Conservation (phyloP, 2,888 invertebrate species). For the Caenorhabditis panamensis region DNA sequence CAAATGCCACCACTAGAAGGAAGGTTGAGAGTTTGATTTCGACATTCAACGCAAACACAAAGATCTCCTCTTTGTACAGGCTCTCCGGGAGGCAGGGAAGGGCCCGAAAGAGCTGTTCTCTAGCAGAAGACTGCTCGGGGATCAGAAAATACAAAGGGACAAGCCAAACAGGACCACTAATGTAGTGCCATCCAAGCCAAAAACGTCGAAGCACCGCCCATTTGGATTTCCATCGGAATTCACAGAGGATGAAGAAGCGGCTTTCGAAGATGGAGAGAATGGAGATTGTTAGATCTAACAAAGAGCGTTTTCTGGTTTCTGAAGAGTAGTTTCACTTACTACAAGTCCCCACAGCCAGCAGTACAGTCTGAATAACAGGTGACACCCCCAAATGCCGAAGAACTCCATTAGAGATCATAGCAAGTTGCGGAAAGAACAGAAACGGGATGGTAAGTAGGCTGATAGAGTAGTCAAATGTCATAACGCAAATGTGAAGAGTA, state of each 20-base stretch:
- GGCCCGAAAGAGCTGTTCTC: not conserved
- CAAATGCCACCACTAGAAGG: not conserved
- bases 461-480: not conserved
- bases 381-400: no score
- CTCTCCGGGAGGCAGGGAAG: not conserved
- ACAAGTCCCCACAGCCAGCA: no score
- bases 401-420: no score
- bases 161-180: not conserved
- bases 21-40: not conserved
- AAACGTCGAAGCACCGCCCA: not conserved
- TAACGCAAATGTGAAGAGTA: slow-evolving; percentile 14
- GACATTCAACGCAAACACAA: not conserved
- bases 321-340: no score
- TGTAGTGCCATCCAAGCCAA: not conserved
- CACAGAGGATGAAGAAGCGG: not conserved
- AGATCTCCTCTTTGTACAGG: not conserved
- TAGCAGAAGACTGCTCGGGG: not conserved
- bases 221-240: not conserved
- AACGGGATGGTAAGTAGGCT: no score
- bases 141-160: not conserved
- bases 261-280: not conserved
- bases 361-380: no score
- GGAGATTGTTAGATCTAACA: no score
- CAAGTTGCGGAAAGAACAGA: no score
- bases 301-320: no score